A percentile compares a stretch with the other conserved stretches of the same genome.
These are phyloP conservation scores for Smutsia temminckii DNA, from an alignment of 2,797 vertebrate species.

Conservation along the genomic window DNA sequence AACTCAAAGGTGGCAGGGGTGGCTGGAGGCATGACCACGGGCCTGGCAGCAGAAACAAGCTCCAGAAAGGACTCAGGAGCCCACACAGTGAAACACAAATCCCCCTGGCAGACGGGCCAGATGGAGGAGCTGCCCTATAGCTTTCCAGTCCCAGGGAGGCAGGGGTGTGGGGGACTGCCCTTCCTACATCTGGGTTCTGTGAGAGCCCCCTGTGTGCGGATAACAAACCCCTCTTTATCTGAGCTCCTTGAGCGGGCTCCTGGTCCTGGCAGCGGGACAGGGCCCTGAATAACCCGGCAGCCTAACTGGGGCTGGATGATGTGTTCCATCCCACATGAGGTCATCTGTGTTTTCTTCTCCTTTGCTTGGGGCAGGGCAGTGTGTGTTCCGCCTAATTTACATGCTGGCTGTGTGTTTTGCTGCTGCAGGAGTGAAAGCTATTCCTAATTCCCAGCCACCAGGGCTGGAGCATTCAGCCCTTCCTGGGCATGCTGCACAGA, in stretches of 20 bases:
- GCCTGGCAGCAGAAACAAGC: not conserved
- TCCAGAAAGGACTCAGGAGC: not conserved
- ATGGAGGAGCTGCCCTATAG: not conserved
- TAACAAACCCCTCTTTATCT: slow-evolving; percentile 70
- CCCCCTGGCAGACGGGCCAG: not conserved
- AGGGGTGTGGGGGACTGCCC: not conserved
- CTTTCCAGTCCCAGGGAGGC: not conserved
- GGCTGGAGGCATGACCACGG: not conserved
- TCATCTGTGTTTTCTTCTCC: slow-evolving; percentile 51
- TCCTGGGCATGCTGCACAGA: not conserved
- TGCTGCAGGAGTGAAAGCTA: not conserved
- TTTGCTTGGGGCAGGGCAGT: not conserved
- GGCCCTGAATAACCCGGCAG: slow-evolving; percentile 40
- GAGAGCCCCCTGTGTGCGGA: slow-evolving; percentile 53
- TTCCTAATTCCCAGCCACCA: not conserved
- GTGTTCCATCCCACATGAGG: not conserved
- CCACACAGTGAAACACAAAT: not conserved
- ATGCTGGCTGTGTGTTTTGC: not conserved
- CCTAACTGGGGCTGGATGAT: not conserved
- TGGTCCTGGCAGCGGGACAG: slow-evolving; percentile 61
- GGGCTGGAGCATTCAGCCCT: not conserved
- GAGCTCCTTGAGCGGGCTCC: slow-evolving; percentile 10
- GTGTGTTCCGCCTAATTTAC: slow-evolving; percentile 45
- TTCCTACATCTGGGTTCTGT: slow-evolving; percentile 64
- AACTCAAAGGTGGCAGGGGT: not conserved